phyloP scores from a whole-genome alignment of 2,888 invertebrate genomes.

The Nymphalis c-album region DNA sequence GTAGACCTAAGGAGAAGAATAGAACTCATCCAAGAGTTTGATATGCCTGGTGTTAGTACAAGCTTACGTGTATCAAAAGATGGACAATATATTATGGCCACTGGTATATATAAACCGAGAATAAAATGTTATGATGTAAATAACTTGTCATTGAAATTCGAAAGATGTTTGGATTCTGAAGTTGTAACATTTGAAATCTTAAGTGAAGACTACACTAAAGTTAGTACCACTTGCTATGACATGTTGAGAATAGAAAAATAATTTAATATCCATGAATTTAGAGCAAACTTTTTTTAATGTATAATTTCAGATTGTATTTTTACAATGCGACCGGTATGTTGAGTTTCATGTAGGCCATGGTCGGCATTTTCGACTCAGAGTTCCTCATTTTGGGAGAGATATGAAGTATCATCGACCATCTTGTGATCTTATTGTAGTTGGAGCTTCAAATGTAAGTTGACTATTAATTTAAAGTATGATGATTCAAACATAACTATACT shows the following conservation, averaged over 20 bases:
- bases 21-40: slow-evolving; percentile 99
- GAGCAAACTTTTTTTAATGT: neutral
- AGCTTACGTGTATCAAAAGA: slow-evolving; percentile 92
- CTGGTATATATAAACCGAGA: slow-evolving; percentile 98
- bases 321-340: slow-evolving; percentile 91
- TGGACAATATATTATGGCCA: slow-evolving; percentile 94
- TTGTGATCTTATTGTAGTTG: slow-evolving; percentile 96
- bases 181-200: slow-evolving; percentile 95
- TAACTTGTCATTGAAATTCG: slow-evolving; percentile 98
- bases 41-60: slow-evolving; percentile 97
- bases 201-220: slow-evolving; percentile 98
- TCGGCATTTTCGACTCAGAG: slow-evolving; percentile 92
- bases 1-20: slow-evolving; percentile 94
- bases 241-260: neutral
- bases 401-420: slow-evolving; percentile 93
- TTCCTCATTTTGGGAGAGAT: slow-evolving; percentile 97
- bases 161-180: slow-evolving; percentile 98
- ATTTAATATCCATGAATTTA: no score
- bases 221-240: slow-evolving; percentile 53
- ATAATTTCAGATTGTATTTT: slow-evolving; percentile 88
- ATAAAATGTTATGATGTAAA: slow-evolving; percentile 97
- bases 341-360: slow-evolving; percentile 98
- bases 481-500: no score
- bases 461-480: neutral
- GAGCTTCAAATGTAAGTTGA: slow-evolving; percentile 86